A percentile compares a stretch with the other conserved stretches of the same genome.
Conservation (phyloP, 2,113 vertebrate species). For the Naja naja region DNA sequence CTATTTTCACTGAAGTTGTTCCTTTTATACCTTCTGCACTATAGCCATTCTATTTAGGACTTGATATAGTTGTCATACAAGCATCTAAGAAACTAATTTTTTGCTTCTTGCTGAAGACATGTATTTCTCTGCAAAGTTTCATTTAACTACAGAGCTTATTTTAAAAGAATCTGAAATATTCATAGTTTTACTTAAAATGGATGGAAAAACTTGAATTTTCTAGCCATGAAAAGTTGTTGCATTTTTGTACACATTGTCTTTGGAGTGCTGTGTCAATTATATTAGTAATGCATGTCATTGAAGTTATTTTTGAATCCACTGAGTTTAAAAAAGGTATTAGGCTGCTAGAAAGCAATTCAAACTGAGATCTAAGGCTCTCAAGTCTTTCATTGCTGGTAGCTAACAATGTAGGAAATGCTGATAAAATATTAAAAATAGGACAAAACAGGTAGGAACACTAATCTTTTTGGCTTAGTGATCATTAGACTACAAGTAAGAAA, state of each 20-base stretch:
- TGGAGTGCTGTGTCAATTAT: not conserved
- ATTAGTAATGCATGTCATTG: not conserved
- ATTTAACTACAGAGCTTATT: not conserved
- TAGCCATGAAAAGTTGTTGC: not conserved
- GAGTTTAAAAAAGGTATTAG: not conserved
- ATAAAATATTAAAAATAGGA: not conserved
- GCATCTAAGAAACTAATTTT: not conserved
- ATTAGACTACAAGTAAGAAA: not conserved
- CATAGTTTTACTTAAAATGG: not conserved
- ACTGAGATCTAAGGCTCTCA: not conserved
- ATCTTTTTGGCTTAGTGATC: slow-evolving; percentile 27
- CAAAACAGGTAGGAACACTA: slow-evolving; percentile 21
- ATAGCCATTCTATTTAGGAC: not conserved
- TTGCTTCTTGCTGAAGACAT: not conserved
- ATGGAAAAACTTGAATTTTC: not conserved
- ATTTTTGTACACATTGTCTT: not conserved
- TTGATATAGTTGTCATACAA: not conserved
- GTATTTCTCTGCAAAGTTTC: not conserved
- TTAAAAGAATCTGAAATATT: not conserved
- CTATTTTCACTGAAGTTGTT: not conserved
- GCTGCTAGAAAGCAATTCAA: not conserved
- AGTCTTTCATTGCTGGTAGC: not conserved
- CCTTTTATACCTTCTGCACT: not conserved
- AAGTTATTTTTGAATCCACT: not conserved
- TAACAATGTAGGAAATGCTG: not conserved